phyloP scores from a whole-genome alignment of 2,113 vertebrate species.

The Trochalopteron elliotii region DNA sequence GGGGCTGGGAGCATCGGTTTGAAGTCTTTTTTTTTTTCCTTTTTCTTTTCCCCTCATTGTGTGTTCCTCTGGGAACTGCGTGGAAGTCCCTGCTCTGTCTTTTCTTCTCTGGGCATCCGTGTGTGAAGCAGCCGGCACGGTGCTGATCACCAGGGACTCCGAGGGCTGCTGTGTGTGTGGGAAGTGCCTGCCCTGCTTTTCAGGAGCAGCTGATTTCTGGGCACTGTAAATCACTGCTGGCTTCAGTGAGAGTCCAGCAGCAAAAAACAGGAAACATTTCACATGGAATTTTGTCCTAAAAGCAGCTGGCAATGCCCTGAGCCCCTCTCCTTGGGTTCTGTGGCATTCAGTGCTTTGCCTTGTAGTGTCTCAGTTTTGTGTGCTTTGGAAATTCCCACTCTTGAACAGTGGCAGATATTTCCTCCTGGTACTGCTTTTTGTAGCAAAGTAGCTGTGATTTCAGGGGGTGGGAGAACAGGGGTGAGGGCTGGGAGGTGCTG shows the following conservation, averaged over 20 bases:
- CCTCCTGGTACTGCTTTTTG: background rate
- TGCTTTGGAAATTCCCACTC: background rate
- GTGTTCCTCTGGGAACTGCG: background rate
- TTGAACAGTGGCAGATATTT: background rate
- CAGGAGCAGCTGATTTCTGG: background rate
- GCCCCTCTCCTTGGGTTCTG: background rate
- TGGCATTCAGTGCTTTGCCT: background rate
- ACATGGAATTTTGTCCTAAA: background rate
- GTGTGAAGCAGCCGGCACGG: background rate
- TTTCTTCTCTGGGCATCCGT: background rate
- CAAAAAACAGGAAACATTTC: background rate
- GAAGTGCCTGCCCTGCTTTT: background rate
- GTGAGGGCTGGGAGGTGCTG: background rate
- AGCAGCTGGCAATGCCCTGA: background rate
- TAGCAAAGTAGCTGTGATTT: background rate
- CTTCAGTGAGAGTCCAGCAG: background rate
- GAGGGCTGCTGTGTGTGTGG: background rate
- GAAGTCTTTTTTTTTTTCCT: background rate
- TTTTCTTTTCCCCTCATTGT: background rate
- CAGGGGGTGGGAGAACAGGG: background rate
- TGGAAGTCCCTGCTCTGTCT: background rate
- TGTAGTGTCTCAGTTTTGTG: accelerated
- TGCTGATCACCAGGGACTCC: background rate
- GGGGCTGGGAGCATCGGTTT: slow-evolving; percentile 14
- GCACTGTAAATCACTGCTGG: background rate